Percentiles rank a stretch among this genome's conserved stretches.
phyloP scores from a whole-genome alignment of 2,888 invertebrate species.

The Yponomeuta sedellus region DNA sequence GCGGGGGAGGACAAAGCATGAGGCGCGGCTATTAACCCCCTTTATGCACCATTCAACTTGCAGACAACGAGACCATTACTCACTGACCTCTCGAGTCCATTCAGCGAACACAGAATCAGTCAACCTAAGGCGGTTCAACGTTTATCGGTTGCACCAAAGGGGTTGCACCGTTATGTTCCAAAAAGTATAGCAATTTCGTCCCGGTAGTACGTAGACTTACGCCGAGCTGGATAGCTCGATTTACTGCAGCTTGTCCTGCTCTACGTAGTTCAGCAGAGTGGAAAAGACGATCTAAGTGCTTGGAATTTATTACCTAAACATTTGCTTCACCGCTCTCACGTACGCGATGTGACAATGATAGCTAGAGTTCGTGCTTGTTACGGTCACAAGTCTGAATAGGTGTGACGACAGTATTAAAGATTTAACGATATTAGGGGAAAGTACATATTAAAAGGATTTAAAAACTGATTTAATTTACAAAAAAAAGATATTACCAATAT shows the following conservation, averaged over 20 bases:
- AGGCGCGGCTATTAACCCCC: constrained; percentile 23
- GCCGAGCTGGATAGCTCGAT: neutral
- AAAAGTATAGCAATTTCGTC: constrained; percentile 32
- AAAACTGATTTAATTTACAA: too few relatives aligned
- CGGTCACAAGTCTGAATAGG: too few relatives aligned
- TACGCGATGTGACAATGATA: too few relatives aligned
- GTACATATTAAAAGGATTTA: too few relatives aligned
- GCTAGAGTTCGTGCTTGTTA: neutral
- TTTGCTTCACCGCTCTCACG: too few relatives aligned
- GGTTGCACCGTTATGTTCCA: constrained; percentile 30
- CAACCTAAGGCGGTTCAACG: constrained; percentile 8
- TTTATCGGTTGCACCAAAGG: neutral
- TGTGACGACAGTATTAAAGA: too few relatives aligned
- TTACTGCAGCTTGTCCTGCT: neutral
- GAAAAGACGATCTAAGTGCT: neutral
- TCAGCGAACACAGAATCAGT: neutral
- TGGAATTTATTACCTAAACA: too few relatives aligned
- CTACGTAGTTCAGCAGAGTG: neutral
- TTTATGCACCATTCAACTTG: constrained; percentile 17
- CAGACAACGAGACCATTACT: constrained; percentile 21
- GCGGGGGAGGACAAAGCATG: constrained; percentile 12
- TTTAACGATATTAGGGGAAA: too few relatives aligned
- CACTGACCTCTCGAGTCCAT: constrained; percentile 18
- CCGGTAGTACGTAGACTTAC: neutral
- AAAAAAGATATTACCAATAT: too few relatives aligned